phyloP scores from a whole-genome alignment of 2,888 invertebrate species.

The Adelphocoris suturalis region DNA sequence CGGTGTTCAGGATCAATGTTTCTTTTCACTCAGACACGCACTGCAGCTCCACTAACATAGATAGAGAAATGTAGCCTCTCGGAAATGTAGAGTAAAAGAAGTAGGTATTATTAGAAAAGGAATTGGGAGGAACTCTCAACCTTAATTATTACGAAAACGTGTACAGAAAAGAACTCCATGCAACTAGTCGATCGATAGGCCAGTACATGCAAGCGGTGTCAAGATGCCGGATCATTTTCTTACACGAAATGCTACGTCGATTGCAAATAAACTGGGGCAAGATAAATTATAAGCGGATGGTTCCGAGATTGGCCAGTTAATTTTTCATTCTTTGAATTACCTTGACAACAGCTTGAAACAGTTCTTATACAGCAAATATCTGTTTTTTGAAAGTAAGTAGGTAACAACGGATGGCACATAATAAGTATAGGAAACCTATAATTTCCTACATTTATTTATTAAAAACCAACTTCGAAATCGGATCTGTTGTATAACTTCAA shows the following conservation, averaged over 20 bases:
- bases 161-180: conserved; percentile 20
- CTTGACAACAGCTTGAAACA: no score
- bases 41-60: background rate
- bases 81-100: no score
- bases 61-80: background rate
- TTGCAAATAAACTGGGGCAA: background rate
- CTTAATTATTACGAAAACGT: background rate
- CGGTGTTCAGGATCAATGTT: no score
- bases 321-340: no score
- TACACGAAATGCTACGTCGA: background rate
- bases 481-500: no score
- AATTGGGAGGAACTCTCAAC: background rate
- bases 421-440: no score
- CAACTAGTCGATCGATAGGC: conserved; percentile 16
- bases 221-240: background rate
- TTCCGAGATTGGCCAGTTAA: no score
- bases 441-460: no score
- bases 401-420: no score
- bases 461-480: no score
- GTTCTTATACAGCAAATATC: no score
- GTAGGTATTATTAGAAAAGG: background rate
- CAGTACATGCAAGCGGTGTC: background rate
- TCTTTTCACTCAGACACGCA: background rate
- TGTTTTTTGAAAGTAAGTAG: no score
- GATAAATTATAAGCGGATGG: background rate